Evolutionary conservation across 1,140 invertebrate genomes (phyloP).

Genomic region (Aphaenogaster ashmeadi): DNA sequence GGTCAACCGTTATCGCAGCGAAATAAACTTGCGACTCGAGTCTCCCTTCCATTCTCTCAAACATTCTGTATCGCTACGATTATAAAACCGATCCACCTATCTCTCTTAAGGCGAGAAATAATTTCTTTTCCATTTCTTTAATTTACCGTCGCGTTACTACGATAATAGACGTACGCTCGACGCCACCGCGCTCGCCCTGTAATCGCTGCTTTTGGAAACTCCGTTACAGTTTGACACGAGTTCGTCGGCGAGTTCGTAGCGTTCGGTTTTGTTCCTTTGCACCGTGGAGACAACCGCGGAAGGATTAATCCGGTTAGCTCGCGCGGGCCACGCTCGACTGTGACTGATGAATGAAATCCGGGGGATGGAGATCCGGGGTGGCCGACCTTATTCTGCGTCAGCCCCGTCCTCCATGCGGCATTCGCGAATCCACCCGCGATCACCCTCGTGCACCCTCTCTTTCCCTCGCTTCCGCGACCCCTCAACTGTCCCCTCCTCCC

Average conservation of each 20-base stretch:
- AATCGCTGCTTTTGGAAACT: conserved; percentile 37
- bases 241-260: neutral
- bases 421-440: conserved; percentile 41
- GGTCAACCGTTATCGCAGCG: neutral
- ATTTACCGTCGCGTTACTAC: conserved; percentile 16
- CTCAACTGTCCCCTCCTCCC: neutral
- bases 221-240: neutral
- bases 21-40: neutral
- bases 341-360: conserved; percentile 82
- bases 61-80: neutral
- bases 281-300: conserved; percentile 39
- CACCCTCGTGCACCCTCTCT: conserved; percentile 21
- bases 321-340: conserved; percentile 68
- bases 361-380: conserved; percentile 79
- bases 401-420: conserved; percentile 56
- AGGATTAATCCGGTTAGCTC: conserved; percentile 72
- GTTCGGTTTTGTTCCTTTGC: neutral
- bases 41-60: neutral
- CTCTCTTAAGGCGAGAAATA: neutral
- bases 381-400: conserved; percentile 81
- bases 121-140: conserved; percentile 18
- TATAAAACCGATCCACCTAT: neutral
- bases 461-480: conserved; percentile 22
- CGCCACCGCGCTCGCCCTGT: neutral
- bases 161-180: neutral